Evolutionary conservation across 2,113 vertebrate genomes (phyloP), one percentile per base, ranked within the genome.

Genomic region (Tachycineta bicolor): DNA sequence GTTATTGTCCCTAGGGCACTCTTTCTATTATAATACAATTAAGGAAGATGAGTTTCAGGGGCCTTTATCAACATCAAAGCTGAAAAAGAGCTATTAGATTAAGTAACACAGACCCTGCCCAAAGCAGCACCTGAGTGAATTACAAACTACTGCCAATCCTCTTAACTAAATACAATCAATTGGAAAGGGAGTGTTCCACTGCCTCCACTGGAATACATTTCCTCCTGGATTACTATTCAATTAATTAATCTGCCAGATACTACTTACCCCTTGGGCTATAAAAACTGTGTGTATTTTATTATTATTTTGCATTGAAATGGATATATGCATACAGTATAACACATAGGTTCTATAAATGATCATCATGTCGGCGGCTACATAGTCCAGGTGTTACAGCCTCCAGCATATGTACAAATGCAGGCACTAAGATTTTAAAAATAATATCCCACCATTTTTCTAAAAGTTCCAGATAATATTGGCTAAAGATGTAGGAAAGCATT

Each of bases 91-190:
- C 24, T 76, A 58, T 94, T 93, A 87, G 26, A 93, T 96, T 96
- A 93, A 94, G 71, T 90, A 96, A 93, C 26, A 73, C 11, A 93
- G 70, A 59, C 71, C 68, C 79, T 83, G 43, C 63, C 39, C 93
- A 96, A 92, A 94, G 77, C 62, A 87, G 56, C 60, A 95, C 89
- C 93, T 91, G 81, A 82, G 65, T 65, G 83, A 95, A 94, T 84
- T 94, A 52, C 53, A 96, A 62, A 81, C 53, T 93, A 55, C 70
- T 93, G 47, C 14, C 75, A 96, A 86, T 74, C 19, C 55, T 90
- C 79, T 93, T 90, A 96, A 95, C 76, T 94, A 93, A 96, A 88
- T 88, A 88, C 75, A 47, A 96, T 94, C 92, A 94, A 74, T 49
- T 94, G 64, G 71, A 95, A 95, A 80, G 87, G 75, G 90, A 76